Evolutionary conservation across 2,888 invertebrate species (phyloP).

Genomic region (Polydrusus cervinus): DNA sequence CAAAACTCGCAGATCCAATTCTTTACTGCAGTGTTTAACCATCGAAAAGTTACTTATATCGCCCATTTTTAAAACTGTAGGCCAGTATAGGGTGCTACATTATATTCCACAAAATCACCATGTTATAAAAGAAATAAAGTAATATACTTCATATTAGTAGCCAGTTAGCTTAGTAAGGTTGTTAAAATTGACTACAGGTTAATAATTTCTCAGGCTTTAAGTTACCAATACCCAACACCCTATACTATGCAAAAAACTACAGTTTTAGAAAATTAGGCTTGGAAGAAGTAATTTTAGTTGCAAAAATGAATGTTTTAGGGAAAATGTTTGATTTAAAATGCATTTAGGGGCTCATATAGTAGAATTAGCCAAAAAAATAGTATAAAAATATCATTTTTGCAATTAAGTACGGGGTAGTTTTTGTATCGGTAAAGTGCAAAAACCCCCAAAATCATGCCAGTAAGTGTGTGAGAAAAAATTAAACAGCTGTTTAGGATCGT

Average conservation of each 20-base stretch:
- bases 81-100: slow-evolving; percentile 32
- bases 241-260: slow-evolving; percentile 40
- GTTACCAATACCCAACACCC: slow-evolving; percentile 46
- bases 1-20: no score
- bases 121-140: not conserved
- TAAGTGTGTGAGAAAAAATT: slow-evolving; percentile 44
- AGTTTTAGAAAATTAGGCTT: slow-evolving; percentile 19
- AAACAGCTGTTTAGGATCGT: slow-evolving; percentile 42
- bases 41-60: no score
- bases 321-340: not conserved
- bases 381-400: slow-evolving; percentile 26
- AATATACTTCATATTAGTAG: slow-evolving; percentile 9
- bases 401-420: slow-evolving; percentile 14
- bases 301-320: slow-evolving; percentile 1
- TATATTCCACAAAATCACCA: not conserved
- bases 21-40: no score
- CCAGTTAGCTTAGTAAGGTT: slow-evolving; percentile 25
- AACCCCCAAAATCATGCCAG: slow-evolving; percentile 33
- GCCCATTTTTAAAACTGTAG: slow-evolving; percentile 30
- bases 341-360: not conserved
- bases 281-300: slow-evolving; percentile 10
- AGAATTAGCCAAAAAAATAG: not conserved
- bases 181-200: slow-evolving; percentile 9
- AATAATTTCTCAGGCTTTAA: slow-evolving; percentile 12
- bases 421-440: slow-evolving; percentile 15